These are phyloP conservation scores for Taeniopygia guttata DNA, from an alignment of 2,797 vertebrate species.

Conservation along the genomic window DNA sequence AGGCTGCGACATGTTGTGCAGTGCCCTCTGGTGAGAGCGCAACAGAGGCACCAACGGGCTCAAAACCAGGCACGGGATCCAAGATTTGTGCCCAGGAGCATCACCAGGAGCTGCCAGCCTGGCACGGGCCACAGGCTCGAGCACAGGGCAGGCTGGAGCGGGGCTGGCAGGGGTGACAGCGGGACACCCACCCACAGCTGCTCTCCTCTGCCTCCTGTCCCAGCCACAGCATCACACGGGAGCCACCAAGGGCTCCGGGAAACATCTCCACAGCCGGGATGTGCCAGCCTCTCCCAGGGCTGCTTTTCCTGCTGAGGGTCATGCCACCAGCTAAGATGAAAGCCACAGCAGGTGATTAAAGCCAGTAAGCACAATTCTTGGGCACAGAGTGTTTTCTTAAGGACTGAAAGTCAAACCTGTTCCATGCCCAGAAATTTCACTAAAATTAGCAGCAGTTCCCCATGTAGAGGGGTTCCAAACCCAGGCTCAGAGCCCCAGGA, in stretches of 20 bases:
- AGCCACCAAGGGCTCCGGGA: accelerated
- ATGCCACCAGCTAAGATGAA: background rate
- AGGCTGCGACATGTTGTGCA: conserved; percentile 58
- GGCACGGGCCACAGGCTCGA: background rate
- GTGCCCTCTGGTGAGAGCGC: conserved; percentile 70
- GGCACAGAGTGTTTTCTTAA: background rate
- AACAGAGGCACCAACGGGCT: background rate
- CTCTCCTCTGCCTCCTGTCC: accelerated
- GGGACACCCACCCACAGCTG: background rate
- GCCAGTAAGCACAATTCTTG: background rate
- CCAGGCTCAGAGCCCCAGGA: background rate
- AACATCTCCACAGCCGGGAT: background rate
- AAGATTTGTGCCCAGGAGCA: accelerated
- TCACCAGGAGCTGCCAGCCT: accelerated
- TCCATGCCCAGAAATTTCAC: background rate
- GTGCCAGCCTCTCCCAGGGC: background rate
- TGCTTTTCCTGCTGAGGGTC: background rate
- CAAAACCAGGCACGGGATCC: background rate
- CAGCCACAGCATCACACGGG: background rate
- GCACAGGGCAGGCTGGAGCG: background rate
- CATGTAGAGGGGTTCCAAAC: background rate
- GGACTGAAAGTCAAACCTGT: background rate
- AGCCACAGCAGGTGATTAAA: background rate
- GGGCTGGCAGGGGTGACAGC: background rate
- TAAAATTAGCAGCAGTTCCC: background rate